A percentile compares a stretch with the other conserved stretches of the same genome.
These are phyloP conservation scores for Fulmarus glacialis DNA, from an alignment of 2,113 vertebrate species.

Conservation along the genomic window DNA sequence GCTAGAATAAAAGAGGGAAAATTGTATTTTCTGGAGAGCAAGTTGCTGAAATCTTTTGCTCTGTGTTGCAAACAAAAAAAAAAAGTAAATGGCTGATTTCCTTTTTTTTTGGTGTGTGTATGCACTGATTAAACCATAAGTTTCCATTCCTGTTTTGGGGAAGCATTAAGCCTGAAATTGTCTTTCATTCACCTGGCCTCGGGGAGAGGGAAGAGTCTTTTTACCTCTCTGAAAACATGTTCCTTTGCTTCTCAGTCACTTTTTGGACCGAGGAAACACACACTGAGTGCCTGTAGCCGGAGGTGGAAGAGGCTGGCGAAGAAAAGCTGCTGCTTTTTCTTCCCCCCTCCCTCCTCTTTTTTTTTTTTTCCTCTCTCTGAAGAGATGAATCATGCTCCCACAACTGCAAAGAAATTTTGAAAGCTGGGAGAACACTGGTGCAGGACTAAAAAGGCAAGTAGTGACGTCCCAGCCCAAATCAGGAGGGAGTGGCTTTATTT, in stretches of 20 bases:
- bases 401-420: conserved; percentile 73
- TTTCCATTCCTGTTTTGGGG: conserved; percentile 28
- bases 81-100: not conserved
- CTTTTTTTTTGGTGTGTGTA: too few species aligned
- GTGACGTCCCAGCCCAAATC: conserved; percentile 63
- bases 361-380: conserved; percentile 1
- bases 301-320: conserved; percentile 12
- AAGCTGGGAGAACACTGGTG: conserved; percentile 50
- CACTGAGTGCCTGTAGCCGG: not conserved
- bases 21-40: not conserved
- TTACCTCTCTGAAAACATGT: not conserved
- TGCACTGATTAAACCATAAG: conserved; percentile 19
- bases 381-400: conserved; percentile 75
- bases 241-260: not conserved
- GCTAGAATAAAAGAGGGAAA: not conserved
- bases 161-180: not conserved
- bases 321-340: not conserved
- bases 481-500: conserved; percentile 68
- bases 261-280: not conserved
- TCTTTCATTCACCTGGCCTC: conserved; percentile 13
- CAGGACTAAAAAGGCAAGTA: conserved; percentile 67
- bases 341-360: not conserved
- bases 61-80: not conserved
- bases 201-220: not conserved
- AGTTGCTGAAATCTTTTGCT: not conserved